Base-by-base conservation (phyloP, 2,888 invertebrate species). In the Drosophila histrio region DNA sequence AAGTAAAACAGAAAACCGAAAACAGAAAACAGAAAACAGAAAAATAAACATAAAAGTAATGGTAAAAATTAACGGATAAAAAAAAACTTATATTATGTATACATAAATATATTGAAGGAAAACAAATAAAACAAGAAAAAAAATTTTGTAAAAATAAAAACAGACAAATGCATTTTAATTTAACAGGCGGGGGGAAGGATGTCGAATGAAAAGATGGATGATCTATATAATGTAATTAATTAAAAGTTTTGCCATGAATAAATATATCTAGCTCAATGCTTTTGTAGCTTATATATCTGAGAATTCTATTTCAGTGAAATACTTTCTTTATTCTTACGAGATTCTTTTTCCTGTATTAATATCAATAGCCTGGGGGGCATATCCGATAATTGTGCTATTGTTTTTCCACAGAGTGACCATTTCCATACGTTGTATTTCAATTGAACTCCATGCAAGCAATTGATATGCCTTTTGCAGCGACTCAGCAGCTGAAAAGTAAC, bases 101-200 rank as follows among this genome's bases (percentile, higher is more conserved):
- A 87, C 82, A 85, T 87, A 85, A 86, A 87, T 82, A 86, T 88
- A 86, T 86, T 86, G 79, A 88, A 88, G 64, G 81, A 88, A 83
- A 83, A 83, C 86, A 83, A 83, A 83, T 83, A 88, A 79, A 85
- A 86, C 70, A 77, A 81, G 75, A 72, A 83, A 87, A 87, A 84
- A 77, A 83, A 88, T 88, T 86, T 86, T 86, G 86, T 86, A 86
- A 86, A 85, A 85, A 87, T 85, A 81, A 62, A 47, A 5, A 60
- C 60, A 44, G 3, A 17, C 9, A 26, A 39, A 8, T 43, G 72
- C 13, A 53, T 76, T 72, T 62, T 54, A 13, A 53, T 58, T 59
- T 34, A 17, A 49, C 47, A 9, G 26, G 22, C 1, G 5, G 3
- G 3, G 21, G 3, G 1, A 19, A 11, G 17, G 11, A 11, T 11